Conservation (phyloP, 1,140 invertebrate species). For the Micrasema minimum region DNA sequence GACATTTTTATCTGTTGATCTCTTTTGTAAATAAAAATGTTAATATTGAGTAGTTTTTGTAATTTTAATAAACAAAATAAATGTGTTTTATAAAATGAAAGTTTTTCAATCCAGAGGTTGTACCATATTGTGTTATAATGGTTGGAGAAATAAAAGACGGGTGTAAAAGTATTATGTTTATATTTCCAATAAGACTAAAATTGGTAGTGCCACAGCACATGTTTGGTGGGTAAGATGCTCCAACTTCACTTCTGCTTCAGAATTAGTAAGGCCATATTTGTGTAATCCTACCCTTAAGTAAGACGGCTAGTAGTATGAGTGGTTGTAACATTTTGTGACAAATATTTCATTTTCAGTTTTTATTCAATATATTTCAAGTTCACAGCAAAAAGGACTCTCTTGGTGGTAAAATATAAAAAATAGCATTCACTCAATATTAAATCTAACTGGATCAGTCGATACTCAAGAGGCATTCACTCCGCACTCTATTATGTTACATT, state of each 20-base stretch:
- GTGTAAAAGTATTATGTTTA: conserved; percentile 51
- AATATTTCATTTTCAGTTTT: conserved; percentile 25
- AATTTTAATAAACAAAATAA: too few species aligned
- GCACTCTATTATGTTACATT: conserved; percentile 25
- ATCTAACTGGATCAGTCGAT: conserved; percentile 51
- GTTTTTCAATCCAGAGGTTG: too few species aligned
- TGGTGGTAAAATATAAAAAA: conserved; percentile 53
- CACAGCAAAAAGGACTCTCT: conserved; percentile 46
- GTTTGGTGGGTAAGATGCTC: conserved; percentile 42
- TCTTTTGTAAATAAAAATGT: too few species aligned
- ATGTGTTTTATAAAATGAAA: too few species aligned
- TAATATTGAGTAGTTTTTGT: too few species aligned
- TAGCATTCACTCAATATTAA: conserved; percentile 47
- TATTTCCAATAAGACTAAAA: conserved; percentile 52
- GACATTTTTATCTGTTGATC: too few species aligned
- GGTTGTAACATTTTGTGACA: conserved; percentile 40
- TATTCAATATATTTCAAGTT: conserved; percentile 43
- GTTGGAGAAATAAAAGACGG: conserved; percentile 33
- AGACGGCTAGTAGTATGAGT: conserved; percentile 46
- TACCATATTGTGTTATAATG: too few species aligned
- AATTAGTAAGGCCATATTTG: conserved; percentile 53
- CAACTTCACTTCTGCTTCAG: conserved; percentile 35
- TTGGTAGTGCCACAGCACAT: conserved; percentile 50
- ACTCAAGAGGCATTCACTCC: conserved; percentile 24
- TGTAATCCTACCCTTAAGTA: conserved; percentile 50